Evolutionary conservation across 2,113 vertebrate species (phyloP), one percentile per base, ranked within the genome.

Genomic region (Sminthopsis crassicaudata): DNA sequence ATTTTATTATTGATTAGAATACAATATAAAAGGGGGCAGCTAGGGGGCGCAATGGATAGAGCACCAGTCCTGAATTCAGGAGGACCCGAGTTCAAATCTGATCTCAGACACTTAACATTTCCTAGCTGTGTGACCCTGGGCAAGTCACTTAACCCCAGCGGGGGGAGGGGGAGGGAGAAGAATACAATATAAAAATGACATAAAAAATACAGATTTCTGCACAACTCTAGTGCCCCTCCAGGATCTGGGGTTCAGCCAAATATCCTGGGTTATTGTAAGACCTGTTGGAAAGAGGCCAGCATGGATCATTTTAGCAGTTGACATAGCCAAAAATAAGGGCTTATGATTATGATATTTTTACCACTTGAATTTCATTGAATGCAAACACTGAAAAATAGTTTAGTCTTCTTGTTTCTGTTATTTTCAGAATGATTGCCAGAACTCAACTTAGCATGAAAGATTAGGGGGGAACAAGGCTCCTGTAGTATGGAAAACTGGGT

Each of bases 11-110:
- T 57, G 4, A 22, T 53, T 36, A 46, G 54, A 53, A 30, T 48
- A 36, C 88, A 91, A 54, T 24, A 93, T 90, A 91, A 23, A 93
- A 54, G n/a, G n/a, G n/a, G n/a, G n/a, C n/a, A n/a, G n/a, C n/a
- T n/a, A n/a, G n/a, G n/a, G n/a, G n/a, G n/a, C n/a, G n/a, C n/a
- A n/a, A n/a, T n/a, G n/a, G n/a, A n/a, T n/a, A n/a, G n/a, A n/a
- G n/a, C n/a, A n/a, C n/a, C n/a, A n/a, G n/a, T n/a, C n/a, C n/a
- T n/a, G n/a, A n/a, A n/a, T n/a, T n/a, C n/a, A n/a, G n/a, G n/a
- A n/a, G n/a, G n/a, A n/a, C n/a, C n/a, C n/a, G n/a, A n/a, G n/a
- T n/a, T n/a, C n/a, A n/a, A n/a, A n/a, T n/a, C n/a, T n/a, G n/a
- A n/a, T n/a, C n/a, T n/a, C n/a, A n/a, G n/a, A n/a, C n/a, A n/a